These are phyloP conservation scores for Bombus picipes DNA, from an alignment of 1,140 invertebrate species.

Conservation along the genomic window DNA sequence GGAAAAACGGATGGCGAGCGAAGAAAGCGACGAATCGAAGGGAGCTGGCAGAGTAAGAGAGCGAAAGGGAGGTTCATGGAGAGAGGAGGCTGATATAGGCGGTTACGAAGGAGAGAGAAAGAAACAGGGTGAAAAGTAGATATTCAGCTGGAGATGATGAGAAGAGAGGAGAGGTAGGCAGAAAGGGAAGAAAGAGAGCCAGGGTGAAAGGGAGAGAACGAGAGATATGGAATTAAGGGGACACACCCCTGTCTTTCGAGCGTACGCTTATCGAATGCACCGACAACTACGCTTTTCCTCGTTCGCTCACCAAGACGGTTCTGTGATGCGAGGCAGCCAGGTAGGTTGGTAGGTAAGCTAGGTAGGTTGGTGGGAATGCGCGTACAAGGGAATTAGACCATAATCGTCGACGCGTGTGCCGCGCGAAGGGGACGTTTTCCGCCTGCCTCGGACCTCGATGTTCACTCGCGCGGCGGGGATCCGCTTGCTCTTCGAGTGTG, in stretches of 20 bases:
- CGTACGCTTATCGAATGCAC: conserved; percentile 77
- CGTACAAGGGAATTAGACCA: conserved; percentile 81
- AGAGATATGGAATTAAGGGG: conserved; percentile 51
- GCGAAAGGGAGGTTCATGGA: not conserved
- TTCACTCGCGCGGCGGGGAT: conserved; percentile 63
- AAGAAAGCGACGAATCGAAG: conserved; percentile 16
- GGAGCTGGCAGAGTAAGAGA: not conserved
- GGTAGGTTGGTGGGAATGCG: conserved; percentile 76
- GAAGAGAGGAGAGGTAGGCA: not conserved
- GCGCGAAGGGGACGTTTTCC: conserved; percentile 72
- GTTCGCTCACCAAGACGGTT: conserved; percentile 64
- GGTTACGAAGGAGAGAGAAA: conserved; percentile 52
- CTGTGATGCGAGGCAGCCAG: conserved; percentile 70
- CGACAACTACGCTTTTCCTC: conserved; percentile 69
- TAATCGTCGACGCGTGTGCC: conserved; percentile 79
- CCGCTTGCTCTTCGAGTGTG: conserved; percentile 5
- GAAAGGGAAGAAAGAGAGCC: not conserved
- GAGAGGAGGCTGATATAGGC: conserved; percentile 11
- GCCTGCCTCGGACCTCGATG: conserved; percentile 69
- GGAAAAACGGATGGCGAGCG: not conserved
- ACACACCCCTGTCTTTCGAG: conserved; percentile 80
- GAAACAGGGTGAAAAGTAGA: conserved; percentile 72
- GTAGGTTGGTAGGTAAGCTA: conserved; percentile 80
- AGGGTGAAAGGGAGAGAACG: conserved; percentile 35
- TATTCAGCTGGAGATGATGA: too few relatives aligned